Evolutionary conservation across 2,888 invertebrate genomes (phyloP).

Genomic region (Cloeon dipterum): DNA sequence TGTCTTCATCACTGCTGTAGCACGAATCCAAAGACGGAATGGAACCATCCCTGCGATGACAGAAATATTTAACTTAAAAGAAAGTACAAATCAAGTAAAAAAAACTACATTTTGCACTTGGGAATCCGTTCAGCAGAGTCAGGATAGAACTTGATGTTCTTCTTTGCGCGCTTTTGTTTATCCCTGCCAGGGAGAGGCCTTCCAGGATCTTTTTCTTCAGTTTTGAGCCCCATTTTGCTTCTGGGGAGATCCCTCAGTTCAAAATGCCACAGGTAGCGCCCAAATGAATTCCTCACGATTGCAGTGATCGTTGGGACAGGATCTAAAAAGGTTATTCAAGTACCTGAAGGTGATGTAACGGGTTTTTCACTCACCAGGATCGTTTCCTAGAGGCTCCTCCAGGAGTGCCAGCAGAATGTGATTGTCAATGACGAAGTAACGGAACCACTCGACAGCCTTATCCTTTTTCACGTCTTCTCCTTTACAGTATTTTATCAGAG

Average conservation of each 20-base stretch:
- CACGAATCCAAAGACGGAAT: conserved; percentile 73
- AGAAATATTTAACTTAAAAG: conserved; percentile 1
- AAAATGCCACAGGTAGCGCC: conserved; percentile 86
- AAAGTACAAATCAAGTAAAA: too few species aligned
- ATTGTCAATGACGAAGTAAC: conserved; percentile 82
- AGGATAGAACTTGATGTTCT: conserved; percentile 53
- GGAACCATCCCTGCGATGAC: conserved; percentile 50
- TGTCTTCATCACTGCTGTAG: conserved; percentile 26
- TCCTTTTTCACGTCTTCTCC: conserved; percentile 25
- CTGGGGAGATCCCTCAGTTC: conserved; percentile 70
- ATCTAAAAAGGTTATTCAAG: conserved; percentile 25
- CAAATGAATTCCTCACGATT: conserved; percentile 78
- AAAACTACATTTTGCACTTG: conserved; percentile 53
- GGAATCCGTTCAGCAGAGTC: conserved; percentile 57
- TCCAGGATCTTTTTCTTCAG: conserved; percentile 30
- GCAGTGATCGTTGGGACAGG: conserved; percentile 81
- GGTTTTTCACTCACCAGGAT: conserved; percentile 30
- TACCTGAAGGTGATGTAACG: not conserved
- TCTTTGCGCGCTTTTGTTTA: conserved; percentile 36
- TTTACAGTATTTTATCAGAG: conserved; percentile 45
- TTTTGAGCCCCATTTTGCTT: conserved; percentile 44
- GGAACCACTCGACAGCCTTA: conserved; percentile 42
- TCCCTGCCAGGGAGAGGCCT: conserved; percentile 58
- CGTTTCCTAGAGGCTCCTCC: conserved; percentile 82
- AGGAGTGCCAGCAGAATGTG: conserved; percentile 68